Evolutionary conservation across 2,113 vertebrate genomes (phyloP).

Genomic region (Pavo muticus): DNA sequence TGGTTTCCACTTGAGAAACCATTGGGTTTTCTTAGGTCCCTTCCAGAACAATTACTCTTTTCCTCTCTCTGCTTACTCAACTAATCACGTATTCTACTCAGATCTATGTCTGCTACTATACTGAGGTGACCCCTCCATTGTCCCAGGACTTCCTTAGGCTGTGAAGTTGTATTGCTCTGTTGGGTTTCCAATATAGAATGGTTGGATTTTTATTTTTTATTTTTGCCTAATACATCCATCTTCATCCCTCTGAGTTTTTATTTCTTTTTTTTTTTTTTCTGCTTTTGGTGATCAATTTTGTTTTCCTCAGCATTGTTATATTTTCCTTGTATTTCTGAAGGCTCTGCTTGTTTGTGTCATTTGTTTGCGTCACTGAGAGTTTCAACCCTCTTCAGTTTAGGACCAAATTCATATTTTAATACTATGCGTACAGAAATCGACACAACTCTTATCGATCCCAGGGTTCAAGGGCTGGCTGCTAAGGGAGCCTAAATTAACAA

Average conservation of each 20-base stretch:
- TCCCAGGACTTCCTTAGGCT: not conserved
- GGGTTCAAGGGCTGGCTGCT: not conserved
- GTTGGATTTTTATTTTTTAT: not conserved
- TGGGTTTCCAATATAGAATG: not conserved
- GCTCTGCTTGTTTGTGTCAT: not conserved
- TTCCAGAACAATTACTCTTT: not conserved
- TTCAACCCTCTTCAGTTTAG: not conserved
- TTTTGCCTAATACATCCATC: rapidly evolving
- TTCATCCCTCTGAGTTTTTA: not conserved
- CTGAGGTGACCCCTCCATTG: not conserved
- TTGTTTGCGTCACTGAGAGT: not conserved
- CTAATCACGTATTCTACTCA: not conserved
- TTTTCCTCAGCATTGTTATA: not conserved
- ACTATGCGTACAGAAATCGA: not conserved
- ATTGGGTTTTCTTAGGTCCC: not conserved
- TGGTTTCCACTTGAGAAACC: not conserved
- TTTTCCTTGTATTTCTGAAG: not conserved
- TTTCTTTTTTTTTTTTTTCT: not conserved
- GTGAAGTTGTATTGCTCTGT: not conserved
- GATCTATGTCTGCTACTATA: not conserved
- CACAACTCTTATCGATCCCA: not conserved
- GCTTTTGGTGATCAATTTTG: not conserved
- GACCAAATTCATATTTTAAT: not conserved
- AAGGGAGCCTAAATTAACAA: not conserved
- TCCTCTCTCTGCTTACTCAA: not conserved